phyloP scores from a whole-genome alignment of 2,888 invertebrate genomes.

The Leucophora obtusa region DNA sequence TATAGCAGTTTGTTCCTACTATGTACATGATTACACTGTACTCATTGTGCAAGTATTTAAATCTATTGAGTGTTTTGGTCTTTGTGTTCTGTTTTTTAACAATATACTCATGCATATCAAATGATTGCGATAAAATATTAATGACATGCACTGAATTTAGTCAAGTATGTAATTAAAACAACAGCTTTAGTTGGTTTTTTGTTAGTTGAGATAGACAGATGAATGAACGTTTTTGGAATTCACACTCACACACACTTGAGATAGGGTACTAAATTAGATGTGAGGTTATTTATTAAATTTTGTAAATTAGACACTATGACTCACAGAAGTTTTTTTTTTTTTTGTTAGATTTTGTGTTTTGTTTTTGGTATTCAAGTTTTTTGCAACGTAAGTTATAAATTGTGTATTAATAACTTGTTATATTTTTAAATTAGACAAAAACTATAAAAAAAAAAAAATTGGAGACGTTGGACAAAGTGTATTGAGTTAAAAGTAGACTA shows the following conservation, averaged over 20 bases:
- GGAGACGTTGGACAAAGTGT: too few species aligned
- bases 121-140: conserved; percentile 59
- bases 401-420: too few species aligned
- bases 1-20: too few species aligned
- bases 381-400: too few species aligned
- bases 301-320: conserved; percentile 43
- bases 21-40: not conserved
- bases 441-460: too few species aligned
- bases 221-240: conserved; percentile 26
- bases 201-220: conserved; percentile 3
- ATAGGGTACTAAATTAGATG: not conserved
- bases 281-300: conserved; percentile 44
- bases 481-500: too few species aligned
- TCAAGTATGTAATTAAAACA: conserved; percentile 61
- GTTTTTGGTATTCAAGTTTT: too few species aligned
- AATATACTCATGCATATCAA: conserved; percentile 49
- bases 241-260: not conserved
- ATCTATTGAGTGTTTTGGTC: conserved; percentile 25
- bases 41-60: conserved; percentile 22
- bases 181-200: conserved; percentile 24
- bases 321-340: conserved; percentile 23
- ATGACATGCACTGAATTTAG: conserved; percentile 59
- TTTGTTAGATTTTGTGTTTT: not conserved
- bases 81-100: conserved; percentile 20
- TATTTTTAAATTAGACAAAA: too few species aligned